phyloP scores from a whole-genome alignment of 2,113 vertebrate species.

The Thinocorus orbignyianus region DNA sequence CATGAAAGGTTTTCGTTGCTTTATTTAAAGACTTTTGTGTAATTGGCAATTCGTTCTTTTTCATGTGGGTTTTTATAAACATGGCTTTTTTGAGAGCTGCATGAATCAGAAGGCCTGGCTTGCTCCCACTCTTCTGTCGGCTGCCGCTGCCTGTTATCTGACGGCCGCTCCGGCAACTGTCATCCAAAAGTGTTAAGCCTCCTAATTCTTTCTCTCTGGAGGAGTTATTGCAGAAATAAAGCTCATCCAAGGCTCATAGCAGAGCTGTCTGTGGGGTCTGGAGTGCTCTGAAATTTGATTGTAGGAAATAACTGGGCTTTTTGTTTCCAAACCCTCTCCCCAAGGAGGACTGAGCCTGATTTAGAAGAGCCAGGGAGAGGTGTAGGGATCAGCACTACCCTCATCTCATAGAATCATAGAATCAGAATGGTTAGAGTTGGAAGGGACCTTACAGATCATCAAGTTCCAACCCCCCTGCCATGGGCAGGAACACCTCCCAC shows the following conservation, averaged over 20 bases:
- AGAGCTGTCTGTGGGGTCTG: neutral
- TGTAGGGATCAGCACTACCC: fast-evolving
- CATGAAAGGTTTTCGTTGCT: neutral
- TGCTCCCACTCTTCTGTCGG: neutral
- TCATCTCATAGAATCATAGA: too few species aligned
- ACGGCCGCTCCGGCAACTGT: neutral
- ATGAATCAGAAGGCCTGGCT: neutral
- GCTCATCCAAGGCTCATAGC: neutral
- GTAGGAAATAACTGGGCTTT: neutral
- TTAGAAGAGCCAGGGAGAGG: neutral
- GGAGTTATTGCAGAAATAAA: neutral
- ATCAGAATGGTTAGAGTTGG: too few species aligned
- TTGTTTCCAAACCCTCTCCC: neutral
- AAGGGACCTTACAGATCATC: too few species aligned
- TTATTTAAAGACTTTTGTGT: constrained; percentile 5
- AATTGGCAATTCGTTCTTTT: constrained; percentile 12
- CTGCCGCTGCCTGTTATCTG: constrained; percentile 13
- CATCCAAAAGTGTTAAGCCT: constrained; percentile 4
- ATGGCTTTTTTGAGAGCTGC: neutral
- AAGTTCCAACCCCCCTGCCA: too few species aligned
- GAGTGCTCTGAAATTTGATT: neutral
- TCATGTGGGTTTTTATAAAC: constrained; percentile 31
- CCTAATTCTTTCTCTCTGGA: constrained; percentile 48
- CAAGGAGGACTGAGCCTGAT: neutral
- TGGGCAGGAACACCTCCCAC: too few species aligned